Conservation (phyloP, 1,140 invertebrate genomes). For the Heliothis subflexa region DNA sequence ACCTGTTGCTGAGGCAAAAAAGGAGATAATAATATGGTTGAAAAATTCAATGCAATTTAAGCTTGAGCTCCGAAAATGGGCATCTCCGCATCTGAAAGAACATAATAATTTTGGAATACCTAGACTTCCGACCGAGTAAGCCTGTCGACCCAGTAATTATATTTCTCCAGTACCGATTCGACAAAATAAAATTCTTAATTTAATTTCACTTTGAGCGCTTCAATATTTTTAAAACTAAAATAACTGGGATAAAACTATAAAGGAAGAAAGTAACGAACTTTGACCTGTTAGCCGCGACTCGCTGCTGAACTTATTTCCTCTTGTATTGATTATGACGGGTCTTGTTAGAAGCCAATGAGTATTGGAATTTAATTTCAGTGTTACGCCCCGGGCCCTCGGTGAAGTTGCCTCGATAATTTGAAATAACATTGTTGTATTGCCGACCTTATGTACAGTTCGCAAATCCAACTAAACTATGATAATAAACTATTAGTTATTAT, state of each 20-base stretch:
- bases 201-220: not conserved
- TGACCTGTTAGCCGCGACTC: conserved; percentile 24
- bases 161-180: not conserved
- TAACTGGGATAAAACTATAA: conserved; percentile 21
- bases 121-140: not conserved
- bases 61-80: too few relatives aligned
- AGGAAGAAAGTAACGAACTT: conserved; percentile 27
- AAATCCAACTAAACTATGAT: conserved; percentile 23
- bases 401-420: conserved; percentile 32
- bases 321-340: conserved; percentile 54
- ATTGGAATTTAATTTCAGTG: conserved; percentile 50
- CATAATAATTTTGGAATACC: too few relatives aligned
- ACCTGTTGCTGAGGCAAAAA: too few relatives aligned
- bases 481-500: conserved; percentile 30
- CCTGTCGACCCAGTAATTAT: not conserved
- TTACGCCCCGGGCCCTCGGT: conserved; percentile 26
- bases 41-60: too few relatives aligned
- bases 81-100: too few relatives aligned
- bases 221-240: conserved; percentile 33
- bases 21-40: too few relatives aligned
- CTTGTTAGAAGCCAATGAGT: conserved; percentile 46
- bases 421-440: conserved; percentile 34
- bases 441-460: conserved; percentile 1
- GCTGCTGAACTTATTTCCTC: conserved; percentile 47
- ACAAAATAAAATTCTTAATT: conserved; percentile 27